phyloP scores from a whole-genome alignment of 2,797 vertebrate species.

The Betta splendens region DNA sequence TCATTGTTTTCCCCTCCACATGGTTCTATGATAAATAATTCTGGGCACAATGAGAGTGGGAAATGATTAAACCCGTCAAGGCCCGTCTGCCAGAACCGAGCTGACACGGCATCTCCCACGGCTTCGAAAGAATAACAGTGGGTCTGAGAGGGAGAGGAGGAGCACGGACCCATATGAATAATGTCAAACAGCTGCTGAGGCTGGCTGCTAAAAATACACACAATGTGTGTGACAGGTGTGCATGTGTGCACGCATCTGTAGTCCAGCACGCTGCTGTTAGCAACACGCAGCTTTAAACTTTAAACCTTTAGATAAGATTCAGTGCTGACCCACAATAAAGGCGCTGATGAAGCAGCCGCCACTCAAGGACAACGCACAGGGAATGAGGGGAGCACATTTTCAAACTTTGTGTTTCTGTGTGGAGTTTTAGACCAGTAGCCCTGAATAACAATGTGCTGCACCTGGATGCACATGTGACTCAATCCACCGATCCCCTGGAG shows the following conservation, averaged over 20 bases:
- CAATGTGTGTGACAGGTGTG: conserved; percentile 72
- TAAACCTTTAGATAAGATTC: no score
- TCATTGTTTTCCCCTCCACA: conserved; percentile 28
- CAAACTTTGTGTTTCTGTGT: no score
- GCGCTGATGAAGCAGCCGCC: not conserved
- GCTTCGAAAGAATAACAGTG: conserved; percentile 75
- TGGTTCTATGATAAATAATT: conserved; percentile 34
- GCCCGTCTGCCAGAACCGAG: no score
- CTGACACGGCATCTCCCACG: conserved; percentile 58
- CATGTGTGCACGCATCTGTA: conserved; percentile 36
- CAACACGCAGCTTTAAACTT: no score
- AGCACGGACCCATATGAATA: conserved; percentile 77
- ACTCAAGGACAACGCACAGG: conserved; percentile 3
- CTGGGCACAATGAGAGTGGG: conserved; percentile 29
- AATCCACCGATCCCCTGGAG: not conserved
- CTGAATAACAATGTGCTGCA: no score
- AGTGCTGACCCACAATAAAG: not conserved
- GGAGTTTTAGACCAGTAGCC: no score
- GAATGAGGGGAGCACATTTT: not conserved
- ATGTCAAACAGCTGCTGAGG: conserved; percentile 79
- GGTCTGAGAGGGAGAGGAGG: conserved; percentile 64
- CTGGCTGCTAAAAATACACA: conserved; percentile 76
- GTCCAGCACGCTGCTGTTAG: conserved; percentile 36
- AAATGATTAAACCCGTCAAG: conserved; percentile 61
- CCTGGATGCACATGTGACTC: no score